phyloP scores from a whole-genome alignment of 2,888 invertebrate species.

The Xanthia icteritia region DNA sequence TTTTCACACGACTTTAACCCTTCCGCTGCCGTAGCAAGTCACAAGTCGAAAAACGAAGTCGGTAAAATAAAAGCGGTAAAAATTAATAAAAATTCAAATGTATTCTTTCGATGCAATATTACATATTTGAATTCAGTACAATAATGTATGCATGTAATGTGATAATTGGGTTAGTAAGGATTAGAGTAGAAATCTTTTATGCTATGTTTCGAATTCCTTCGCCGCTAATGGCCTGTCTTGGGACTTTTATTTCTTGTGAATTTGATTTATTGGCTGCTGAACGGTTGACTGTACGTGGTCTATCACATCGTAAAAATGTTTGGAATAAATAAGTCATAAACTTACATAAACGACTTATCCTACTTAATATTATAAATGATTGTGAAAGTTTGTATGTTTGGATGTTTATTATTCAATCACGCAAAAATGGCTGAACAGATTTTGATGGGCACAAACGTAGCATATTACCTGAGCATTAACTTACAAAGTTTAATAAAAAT shows the following conservation, averaged over 20 bases:
- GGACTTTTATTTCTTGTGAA: constrained; percentile 48
- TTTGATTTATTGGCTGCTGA: constrained; percentile 49
- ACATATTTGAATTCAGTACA: constrained; percentile 52
- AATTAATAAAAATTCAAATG: constrained; percentile 40
- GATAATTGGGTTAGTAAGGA: constrained; percentile 62
- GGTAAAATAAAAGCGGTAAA: constrained; percentile 42
- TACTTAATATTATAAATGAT: neutral
- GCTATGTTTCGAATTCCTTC: constrained; percentile 54
- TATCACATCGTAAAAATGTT: neutral
- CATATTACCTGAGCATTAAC: neutral
- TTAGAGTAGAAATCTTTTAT: constrained; percentile 57
- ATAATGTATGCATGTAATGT: constrained; percentile 58
- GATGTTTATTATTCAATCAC: neutral
- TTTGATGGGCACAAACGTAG: neutral
- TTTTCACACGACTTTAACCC: constrained; percentile 58
- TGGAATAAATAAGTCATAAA: constrained; percentile 5
- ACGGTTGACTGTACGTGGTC: constrained; percentile 3
- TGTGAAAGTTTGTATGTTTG: neutral
- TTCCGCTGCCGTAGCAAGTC: constrained; percentile 37
- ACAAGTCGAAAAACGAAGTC: constrained; percentile 1
- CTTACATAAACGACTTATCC: neutral
- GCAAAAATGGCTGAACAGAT: neutral
- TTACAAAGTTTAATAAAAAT: no score
- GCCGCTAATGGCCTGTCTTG: constrained; percentile 59
- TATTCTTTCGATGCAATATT: constrained; percentile 45